Evolutionary conservation across 2,113 vertebrate genomes (phyloP), one percentile per base, ranked within the genome.

Genomic region (Hippocampus abdominalis): DNA sequence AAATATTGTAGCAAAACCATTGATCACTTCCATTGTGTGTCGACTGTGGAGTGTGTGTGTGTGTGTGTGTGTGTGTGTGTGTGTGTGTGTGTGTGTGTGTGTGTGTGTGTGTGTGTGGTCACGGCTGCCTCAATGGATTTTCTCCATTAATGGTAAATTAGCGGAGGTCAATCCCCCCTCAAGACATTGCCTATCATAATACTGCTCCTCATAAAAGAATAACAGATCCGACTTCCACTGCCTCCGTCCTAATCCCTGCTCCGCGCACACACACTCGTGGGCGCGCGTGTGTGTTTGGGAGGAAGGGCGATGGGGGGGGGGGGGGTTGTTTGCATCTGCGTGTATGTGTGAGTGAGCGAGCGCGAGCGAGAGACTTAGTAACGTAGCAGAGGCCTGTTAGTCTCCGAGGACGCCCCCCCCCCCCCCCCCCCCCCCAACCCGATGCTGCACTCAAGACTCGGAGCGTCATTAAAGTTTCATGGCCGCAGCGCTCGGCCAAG

Each of bases 381-480:
- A 93, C 93, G 93, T 92, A 93, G 92, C 91, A 86, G 87, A 92
- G 94, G 92, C 92, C 88, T 88, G 91, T 27, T 60, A 92, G 82
- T 93, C 93, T 94, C 94, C 88, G 92, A 93, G 92, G 89, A 92
- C 92, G 11, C n/a, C 53, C 53, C n/a, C n/a, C 1, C 53, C 53
- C 7, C n/a, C 51, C 8, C 23, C 11, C 25, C 25, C 56, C 25
- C 56, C 25, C 23, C 27, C 2, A 15, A 18, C 57, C 93, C 89
- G 70, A 91, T 89, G 93, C 92, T 92, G 94, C 94, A 95, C 94
- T 96, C 94, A 95, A 93, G 94, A 94, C 93, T 94, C 92, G 83
- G 85, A 83, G 91, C 92, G 91, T 96, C 95, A 96, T 96, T 96
- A 96, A 96, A 95, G 85, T 95, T 96, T 96, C 90, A 96, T 96